Evolutionary conservation across 2,113 vertebrate species (phyloP).

Genomic region (Sturnira hondurensis): DNA sequence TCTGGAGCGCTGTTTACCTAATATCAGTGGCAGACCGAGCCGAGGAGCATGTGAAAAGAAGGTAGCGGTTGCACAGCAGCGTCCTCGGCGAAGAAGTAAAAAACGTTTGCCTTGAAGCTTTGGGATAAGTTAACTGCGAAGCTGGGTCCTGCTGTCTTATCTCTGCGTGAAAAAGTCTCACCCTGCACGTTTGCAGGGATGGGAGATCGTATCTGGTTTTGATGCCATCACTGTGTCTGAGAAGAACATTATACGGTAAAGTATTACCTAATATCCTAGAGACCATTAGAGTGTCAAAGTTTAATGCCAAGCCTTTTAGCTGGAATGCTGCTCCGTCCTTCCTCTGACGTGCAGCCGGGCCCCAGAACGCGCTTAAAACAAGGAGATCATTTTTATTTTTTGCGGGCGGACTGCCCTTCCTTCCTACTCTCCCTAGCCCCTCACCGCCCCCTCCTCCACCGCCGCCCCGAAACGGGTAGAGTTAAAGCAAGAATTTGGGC

Average conservation of each 20-base stretch:
- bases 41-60: not conserved
- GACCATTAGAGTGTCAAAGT: constrained; percentile 32
- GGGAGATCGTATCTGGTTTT: constrained; percentile 41
- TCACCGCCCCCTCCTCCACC: not conserved
- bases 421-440: not conserved
- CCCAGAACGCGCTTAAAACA: constrained; percentile 26
- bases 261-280: constrained; percentile 41
- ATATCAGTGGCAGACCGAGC: not conserved
- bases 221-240: constrained; percentile 19
- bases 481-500: constrained; percentile 2
- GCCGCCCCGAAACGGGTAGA: not conserved
- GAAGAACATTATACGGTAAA: constrained; percentile 24
- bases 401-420: not conserved
- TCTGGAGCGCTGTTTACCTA: constrained; percentile 34
- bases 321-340: not conserved
- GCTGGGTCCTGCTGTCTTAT: constrained; percentile 5
- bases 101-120: constrained; percentile 23
- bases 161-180: not conserved
- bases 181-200: not conserved
- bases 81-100: constrained; percentile 32
- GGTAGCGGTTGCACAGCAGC: not conserved
- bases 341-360: not conserved
- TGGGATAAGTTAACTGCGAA: constrained; percentile 34
- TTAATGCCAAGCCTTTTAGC: constrained; percentile 20
- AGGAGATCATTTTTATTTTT: constrained; percentile 55